These are phyloP conservation scores for Blastobasis lacticolella DNA, from an alignment of 2,888 invertebrate species.

Conservation along the genomic window DNA sequence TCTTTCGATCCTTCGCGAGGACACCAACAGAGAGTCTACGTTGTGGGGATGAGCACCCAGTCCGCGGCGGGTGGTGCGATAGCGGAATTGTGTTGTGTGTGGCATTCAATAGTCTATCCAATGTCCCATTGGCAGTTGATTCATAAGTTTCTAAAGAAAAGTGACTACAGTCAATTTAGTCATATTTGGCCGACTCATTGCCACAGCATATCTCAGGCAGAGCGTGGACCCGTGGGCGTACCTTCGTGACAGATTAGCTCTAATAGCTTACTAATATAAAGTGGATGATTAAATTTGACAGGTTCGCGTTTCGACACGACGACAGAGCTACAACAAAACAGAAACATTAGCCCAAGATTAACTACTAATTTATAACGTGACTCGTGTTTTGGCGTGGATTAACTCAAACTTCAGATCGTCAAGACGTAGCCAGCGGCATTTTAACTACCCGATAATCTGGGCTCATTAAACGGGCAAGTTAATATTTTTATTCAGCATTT, in stretches of 20 bases:
- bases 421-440: constrained; percentile 9
- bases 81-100: no score
- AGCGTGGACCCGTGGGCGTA: constrained; percentile 33
- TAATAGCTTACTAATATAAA: constrained; percentile 53
- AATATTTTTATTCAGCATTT: background rate
- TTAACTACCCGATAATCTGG: constrained; percentile 7
- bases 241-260: constrained; percentile 66
- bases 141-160: no score
- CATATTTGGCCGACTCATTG: no score
- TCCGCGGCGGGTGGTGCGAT: no score
- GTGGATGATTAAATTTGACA: constrained; percentile 55
- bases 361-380: constrained; percentile 1
- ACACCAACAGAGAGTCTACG: no score
- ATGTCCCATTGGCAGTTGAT: no score
- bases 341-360: constrained; percentile 6
- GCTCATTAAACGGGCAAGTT: constrained; percentile 4
- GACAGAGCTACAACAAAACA: constrained; percentile 1
- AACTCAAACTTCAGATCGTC: constrained; percentile 11
- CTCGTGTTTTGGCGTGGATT: constrained; percentile 13
- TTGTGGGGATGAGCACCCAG: no score
- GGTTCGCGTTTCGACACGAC: constrained; percentile 16
- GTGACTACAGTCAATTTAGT: no score
- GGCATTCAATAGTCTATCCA: no score
- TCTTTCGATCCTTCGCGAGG: no score
- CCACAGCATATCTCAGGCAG: no score